Percentiles rank a stretch among this genome's conserved stretches.
phyloP scores from a whole-genome alignment of 1,140 invertebrate species.

The Diachasma alloeum region DNA sequence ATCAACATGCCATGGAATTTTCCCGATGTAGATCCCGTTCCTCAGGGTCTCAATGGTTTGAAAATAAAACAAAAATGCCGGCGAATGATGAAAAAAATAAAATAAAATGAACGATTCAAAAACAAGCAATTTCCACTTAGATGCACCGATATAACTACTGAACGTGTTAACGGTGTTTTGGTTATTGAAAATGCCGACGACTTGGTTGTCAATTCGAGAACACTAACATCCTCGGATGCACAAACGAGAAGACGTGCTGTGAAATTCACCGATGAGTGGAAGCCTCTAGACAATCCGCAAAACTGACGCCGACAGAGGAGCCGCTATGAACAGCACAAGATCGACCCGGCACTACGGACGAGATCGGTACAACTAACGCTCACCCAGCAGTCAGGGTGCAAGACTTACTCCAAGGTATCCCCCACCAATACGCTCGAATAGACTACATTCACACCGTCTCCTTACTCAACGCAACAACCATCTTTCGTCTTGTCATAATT shows the following conservation, averaged over 20 bases:
- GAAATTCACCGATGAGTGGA: not conserved
- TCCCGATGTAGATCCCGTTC: not conserved
- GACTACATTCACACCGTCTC: constrained; percentile 51
- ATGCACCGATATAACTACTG: not conserved
- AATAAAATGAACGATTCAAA: not conserved
- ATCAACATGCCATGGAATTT: not conserved
- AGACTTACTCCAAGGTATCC: constrained; percentile 42
- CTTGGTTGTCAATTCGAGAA: not conserved
- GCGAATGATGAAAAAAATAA: not conserved
- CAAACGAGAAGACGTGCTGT: not conserved
- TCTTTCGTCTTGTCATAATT: not conserved
- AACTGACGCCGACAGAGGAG: constrained; percentile 20
- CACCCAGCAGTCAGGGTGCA: constrained; percentile 49
- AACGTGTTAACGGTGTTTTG: not conserved
- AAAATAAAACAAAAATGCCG: not conserved
- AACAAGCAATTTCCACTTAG: not conserved
- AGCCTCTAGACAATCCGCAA: constrained; percentile 19
- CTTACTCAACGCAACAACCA: constrained; percentile 17
- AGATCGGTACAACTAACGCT: constrained; percentile 59
- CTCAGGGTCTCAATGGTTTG: not conserved
- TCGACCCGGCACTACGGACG: constrained; percentile 53
- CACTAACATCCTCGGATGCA: not conserved
- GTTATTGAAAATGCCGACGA: not conserved
- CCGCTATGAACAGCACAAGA: constrained; percentile 33
- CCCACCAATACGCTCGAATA: constrained; percentile 50